Conservation (phyloP, 2,797 vertebrate genomes). For the Sardinella longiceps region DNA sequence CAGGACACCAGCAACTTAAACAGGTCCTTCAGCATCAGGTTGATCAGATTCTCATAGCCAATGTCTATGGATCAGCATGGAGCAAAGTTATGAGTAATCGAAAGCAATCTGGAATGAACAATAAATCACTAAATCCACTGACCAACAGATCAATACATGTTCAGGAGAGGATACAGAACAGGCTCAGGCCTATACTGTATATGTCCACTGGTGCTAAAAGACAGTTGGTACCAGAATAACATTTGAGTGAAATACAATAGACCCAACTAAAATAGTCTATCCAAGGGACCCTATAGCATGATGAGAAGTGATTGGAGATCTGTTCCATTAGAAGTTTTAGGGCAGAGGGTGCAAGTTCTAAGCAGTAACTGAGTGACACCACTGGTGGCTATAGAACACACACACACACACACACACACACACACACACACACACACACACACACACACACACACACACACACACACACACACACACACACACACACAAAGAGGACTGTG, state of each 20-base stretch:
- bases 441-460: too few relatives aligned
- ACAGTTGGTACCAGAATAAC: neutral
- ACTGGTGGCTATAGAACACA: neutral
- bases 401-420: too few relatives aligned
- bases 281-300: neutral
- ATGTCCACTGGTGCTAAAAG: neutral
- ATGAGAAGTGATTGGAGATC: neutral
- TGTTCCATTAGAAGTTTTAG: neutral
- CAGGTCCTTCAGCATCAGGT: slow-evolving; percentile 94
- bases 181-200: neutral
- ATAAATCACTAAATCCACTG: neutral
- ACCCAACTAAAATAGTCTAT: neutral
- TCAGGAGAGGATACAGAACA: too few relatives aligned
- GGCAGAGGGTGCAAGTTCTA: neutral
- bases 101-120: too few relatives aligned
- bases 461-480: too few relatives aligned
- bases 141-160: neutral
- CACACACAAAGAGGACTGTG: too few relatives aligned
- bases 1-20: slow-evolving; percentile 92
- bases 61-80: slow-evolving; percentile 76
- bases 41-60: slow-evolving; percentile 92
- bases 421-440: too few relatives aligned
- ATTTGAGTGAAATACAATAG: neutral
- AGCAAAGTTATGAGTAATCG: neutral
- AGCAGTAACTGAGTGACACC: neutral